Conservation (phyloP, 2,113 vertebrate species). For the Pseudorasbora parva region DNA sequence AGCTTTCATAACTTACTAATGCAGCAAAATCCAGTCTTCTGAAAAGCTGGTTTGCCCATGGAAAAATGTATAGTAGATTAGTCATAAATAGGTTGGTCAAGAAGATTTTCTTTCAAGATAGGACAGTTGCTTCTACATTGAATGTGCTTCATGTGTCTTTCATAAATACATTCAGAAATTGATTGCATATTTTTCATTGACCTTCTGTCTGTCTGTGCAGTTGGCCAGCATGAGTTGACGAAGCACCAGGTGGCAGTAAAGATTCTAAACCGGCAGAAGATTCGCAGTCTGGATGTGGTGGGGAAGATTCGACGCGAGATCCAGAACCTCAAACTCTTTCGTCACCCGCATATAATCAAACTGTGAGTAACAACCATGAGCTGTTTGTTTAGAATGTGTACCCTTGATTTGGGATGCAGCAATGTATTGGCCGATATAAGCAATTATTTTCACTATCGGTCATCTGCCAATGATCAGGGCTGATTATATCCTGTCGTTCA, state of each 20-base stretch:
- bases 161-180: not conserved
- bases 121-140: not conserved
- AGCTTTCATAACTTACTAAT: not conserved
- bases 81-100: not conserved
- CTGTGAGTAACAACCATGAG: conserved; percentile 83
- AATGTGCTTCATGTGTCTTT: not conserved
- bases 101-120: not conserved
- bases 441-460: no score
- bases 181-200: not conserved
- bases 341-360: conserved; percentile 99
- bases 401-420: no score
- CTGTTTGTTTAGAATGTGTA: not conserved
- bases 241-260: conserved; percentile 98
- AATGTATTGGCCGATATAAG: no score
- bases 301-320: conserved; percentile 98
- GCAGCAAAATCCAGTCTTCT: not conserved
- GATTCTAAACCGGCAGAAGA: conserved; percentile 98
- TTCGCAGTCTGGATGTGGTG: conserved; percentile 97
- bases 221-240: conserved; percentile 96
- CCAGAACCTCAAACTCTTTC: conserved; percentile 98
- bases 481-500: no score
- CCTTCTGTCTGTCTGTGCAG: conserved; percentile 66
- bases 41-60: not conserved
- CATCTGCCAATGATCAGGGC: no score
- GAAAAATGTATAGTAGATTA: no score